Percentiles rank a stretch among this genome's conserved stretches.
Conservation (phyloP, 2,797 vertebrate species). For the Cossypha dichroa region DNA sequence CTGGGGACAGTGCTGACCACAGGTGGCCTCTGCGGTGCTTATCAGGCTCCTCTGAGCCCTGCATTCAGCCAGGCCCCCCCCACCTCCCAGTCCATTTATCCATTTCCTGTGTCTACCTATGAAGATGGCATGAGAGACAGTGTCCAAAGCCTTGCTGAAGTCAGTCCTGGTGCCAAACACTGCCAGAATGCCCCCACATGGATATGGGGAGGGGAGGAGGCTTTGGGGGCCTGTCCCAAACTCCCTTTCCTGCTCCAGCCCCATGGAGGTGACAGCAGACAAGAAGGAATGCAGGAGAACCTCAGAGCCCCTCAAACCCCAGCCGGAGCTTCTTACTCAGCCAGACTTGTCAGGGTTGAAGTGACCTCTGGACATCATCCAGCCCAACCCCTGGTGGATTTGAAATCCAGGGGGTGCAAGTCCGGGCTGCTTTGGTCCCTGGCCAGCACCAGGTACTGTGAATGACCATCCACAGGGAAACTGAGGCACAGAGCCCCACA, state of each 20-base stretch:
- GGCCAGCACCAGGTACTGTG: accelerated
- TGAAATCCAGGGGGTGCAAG: accelerated
- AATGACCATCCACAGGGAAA: not conserved
- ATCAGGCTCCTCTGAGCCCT: not conserved
- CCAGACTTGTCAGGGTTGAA: not conserved
- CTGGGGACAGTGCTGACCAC: not conserved
- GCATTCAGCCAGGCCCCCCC: not conserved
- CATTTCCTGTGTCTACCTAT: not conserved
- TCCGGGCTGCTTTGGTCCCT: not conserved
- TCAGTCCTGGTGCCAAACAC: not conserved
- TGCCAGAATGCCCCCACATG: accelerated
- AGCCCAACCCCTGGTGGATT: not conserved
- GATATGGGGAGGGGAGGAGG: not conserved
- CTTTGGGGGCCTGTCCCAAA: not conserved
- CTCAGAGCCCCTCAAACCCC: not conserved
- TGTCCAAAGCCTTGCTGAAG: not conserved
- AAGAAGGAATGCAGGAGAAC: not conserved
- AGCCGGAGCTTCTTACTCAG: not conserved
- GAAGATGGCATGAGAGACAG: no score
- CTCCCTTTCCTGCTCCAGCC: not conserved
- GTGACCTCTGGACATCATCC: not conserved
- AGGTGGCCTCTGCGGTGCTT: not conserved
- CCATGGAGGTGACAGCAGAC: not conserved
- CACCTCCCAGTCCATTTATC: not conserved
- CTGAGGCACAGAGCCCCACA: not conserved